phyloP scores from a whole-genome alignment of 2,113 vertebrate genomes.

The Phaetusa simplex region DNA sequence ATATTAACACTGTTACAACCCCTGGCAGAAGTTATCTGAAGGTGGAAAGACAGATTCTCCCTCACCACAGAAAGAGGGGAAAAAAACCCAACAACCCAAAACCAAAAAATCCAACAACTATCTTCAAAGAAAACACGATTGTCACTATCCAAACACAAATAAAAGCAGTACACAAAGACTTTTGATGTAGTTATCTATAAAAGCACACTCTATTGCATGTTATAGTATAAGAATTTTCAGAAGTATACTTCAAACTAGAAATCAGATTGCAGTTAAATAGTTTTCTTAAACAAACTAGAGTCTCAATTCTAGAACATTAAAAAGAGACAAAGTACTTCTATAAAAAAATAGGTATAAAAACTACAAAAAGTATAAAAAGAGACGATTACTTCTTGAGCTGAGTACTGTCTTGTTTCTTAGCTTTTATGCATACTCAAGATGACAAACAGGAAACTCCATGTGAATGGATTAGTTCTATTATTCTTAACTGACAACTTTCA shows the following conservation, averaged over 20 bases:
- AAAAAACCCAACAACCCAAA: no score
- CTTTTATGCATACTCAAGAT: not conserved
- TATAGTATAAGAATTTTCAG: not conserved
- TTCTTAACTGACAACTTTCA: not conserved
- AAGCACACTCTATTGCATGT: not conserved
- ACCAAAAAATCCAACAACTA: not conserved
- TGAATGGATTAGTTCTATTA: not conserved
- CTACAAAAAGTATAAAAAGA: not conserved
- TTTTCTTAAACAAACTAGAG: not conserved
- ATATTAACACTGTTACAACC: not conserved
- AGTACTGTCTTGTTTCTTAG: not conserved
- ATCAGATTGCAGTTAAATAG: not conserved
- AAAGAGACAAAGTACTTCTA: not conserved
- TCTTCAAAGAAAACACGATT: not conserved
- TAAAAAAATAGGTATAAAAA: not conserved
- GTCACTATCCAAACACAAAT: not conserved
- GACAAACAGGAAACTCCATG: not conserved
- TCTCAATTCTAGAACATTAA: not conserved
- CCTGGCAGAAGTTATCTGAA: not conserved
- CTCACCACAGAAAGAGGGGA: not conserved
- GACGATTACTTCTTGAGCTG: not conserved
- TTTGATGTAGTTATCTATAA: not conserved
- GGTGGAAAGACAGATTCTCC: not conserved
- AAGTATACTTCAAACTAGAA: not conserved
- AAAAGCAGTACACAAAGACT: not conserved